Evolutionary conservation across 2,113 vertebrate genomes (phyloP).

Genomic region (Crotophaga sulcirostris): DNA sequence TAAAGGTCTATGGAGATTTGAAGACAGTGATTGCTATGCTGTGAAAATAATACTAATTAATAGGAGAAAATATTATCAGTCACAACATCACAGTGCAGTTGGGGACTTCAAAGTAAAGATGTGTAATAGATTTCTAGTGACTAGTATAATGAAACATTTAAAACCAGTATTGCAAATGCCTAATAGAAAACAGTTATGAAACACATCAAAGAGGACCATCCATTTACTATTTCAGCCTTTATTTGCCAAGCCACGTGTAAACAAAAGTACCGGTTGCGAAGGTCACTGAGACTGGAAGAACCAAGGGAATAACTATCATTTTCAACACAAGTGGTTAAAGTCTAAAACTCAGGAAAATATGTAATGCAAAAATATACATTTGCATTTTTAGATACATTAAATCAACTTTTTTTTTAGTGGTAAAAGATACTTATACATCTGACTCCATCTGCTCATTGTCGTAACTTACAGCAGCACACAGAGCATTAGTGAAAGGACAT

Average conservation of each 20-base stretch:
- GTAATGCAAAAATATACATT: neutral
- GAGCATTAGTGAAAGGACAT: neutral
- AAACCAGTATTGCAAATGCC: slow-evolving; percentile 24
- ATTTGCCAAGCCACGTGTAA: slow-evolving; percentile 40
- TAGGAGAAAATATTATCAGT: neutral
- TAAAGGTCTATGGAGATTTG: neutral
- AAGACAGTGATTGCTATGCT: neutral
- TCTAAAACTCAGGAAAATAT: neutral
- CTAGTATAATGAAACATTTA: neutral
- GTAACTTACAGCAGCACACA: neutral
- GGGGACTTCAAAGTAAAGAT: neutral
- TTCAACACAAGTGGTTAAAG: neutral
- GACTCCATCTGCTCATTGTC: neutral
- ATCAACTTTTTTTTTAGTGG: neutral
- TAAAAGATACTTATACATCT: neutral
- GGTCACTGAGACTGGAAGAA: neutral
- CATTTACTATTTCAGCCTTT: neutral
- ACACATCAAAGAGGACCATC: slow-evolving; percentile 6
- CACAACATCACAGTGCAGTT: neutral
- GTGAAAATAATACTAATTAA: neutral
- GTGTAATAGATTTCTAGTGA: neutral
- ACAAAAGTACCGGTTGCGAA: neutral
- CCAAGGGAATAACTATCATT: neutral
- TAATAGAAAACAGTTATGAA: neutral
- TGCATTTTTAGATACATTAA: neutral